Evolutionary conservation across 2,797 vertebrate genomes (phyloP).

Genomic region (Phrynocephalus forsythii): DNA sequence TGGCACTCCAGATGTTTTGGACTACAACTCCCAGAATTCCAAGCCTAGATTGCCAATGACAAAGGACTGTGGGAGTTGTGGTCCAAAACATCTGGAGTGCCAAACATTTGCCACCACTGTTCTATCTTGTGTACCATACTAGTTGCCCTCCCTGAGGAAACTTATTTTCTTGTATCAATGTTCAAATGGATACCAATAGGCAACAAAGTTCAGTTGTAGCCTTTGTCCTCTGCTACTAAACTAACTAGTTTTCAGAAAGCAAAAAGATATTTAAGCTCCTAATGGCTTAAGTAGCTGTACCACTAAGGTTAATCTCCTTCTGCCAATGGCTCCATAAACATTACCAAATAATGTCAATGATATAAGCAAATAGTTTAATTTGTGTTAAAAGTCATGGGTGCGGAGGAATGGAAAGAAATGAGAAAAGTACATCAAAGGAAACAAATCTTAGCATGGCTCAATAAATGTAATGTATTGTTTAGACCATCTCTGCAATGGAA

Average conservation of each 20-base stretch:
- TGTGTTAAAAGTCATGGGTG: neutral
- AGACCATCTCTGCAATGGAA: conserved; percentile 1
- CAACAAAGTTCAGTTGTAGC: neutral
- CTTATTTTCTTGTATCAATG: neutral
- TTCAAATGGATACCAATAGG: neutral
- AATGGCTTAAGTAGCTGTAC: neutral
- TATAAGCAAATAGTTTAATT: neutral
- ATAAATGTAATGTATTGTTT: conserved; percentile 1
- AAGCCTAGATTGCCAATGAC: too few relatives aligned
- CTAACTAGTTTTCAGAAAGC: neutral
- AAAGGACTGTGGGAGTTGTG: too few relatives aligned
- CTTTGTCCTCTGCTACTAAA: neutral
- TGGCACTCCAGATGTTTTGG: too few relatives aligned
- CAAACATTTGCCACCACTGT: too few relatives aligned
- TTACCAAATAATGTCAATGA: neutral
- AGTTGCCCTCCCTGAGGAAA: neutral
- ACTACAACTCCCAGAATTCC: too few relatives aligned
- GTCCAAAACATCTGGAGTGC: too few relatives aligned
- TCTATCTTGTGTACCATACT: neutral
- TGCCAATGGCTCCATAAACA: neutral
- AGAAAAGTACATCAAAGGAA: neutral
- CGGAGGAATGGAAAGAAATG: neutral
- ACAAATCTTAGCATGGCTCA: neutral
- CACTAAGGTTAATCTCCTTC: too few relatives aligned
- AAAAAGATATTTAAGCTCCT: neutral